These are phyloP conservation scores for Nasalis larvatus DNA, from an alignment of 2,113 vertebrate genomes.

Conservation along the genomic window DNA sequence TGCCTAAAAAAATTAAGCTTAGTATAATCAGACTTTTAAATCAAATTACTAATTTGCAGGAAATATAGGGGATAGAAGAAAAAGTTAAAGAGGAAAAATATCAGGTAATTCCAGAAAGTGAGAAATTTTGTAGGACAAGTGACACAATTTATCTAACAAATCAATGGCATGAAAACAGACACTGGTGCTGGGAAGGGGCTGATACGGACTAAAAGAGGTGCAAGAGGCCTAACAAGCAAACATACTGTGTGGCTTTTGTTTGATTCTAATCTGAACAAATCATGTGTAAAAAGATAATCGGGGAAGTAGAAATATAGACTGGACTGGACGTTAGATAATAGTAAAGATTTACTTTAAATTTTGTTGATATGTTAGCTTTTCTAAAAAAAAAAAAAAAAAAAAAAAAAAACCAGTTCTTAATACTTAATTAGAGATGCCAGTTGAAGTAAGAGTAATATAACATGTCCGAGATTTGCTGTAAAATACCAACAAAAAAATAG, in stretches of 20 bases:
- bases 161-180: not conserved
- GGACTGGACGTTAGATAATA: not conserved
- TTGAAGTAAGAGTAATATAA: not conserved
- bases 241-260: not conserved
- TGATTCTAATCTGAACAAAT: not conserved
- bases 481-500: not conserved
- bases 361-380: not conserved
- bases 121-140: not conserved
- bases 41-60: not conserved
- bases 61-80: not conserved
- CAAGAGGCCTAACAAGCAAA: not conserved
- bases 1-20: not conserved
- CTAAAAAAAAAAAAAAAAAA: too few relatives aligned
- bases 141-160: not conserved
- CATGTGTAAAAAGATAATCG: not conserved
- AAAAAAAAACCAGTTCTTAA: not conserved
- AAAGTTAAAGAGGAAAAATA: not conserved
- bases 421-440: not conserved
- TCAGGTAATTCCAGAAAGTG: not conserved
- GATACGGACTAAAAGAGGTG: not conserved
- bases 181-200: not conserved
- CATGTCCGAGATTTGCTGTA: not conserved
- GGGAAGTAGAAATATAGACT: not conserved
- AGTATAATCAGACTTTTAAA: not conserved
- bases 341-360: not conserved